Evolutionary conservation across 1,140 invertebrate species (phyloP).

Genomic region (Calliphora vicina): DNA sequence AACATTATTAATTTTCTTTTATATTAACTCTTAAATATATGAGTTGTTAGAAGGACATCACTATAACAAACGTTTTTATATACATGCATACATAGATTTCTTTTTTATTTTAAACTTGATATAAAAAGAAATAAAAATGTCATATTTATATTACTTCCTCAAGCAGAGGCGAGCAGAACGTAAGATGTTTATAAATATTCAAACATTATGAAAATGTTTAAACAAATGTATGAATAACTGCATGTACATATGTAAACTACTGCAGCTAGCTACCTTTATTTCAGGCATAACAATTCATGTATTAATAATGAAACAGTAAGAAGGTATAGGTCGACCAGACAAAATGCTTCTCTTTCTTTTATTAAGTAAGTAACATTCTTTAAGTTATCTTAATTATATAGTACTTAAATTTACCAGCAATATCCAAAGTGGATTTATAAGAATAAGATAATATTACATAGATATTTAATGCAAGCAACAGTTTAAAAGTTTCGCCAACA

Average conservation of each 20-base stretch:
- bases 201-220: background rate
- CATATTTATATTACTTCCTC: background rate
- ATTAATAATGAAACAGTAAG: background rate
- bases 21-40: conserved; percentile 17
- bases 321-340: too few relatives aligned
- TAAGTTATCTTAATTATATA: too few relatives aligned
- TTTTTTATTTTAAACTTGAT: background rate
- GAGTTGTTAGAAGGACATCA: background rate
- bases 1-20: conserved; percentile 10
- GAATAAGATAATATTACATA: too few relatives aligned
- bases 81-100: background rate
- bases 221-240: background rate
- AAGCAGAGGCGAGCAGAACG: background rate
- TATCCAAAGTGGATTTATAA: too few relatives aligned
- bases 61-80: background rate
- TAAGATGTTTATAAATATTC: background rate
- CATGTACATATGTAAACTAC: background rate
- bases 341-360: too few relatives aligned
- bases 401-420: too few relatives aligned
- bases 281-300: background rate
- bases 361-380: too few relatives aligned
- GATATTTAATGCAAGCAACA: too few relatives aligned
- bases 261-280: too few relatives aligned
- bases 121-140: background rate
- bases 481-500: too few relatives aligned